These are phyloP conservation scores for Minunthozetes semirufus DNA, from an alignment of 2,888 invertebrate genomes.

Conservation along the genomic window DNA sequence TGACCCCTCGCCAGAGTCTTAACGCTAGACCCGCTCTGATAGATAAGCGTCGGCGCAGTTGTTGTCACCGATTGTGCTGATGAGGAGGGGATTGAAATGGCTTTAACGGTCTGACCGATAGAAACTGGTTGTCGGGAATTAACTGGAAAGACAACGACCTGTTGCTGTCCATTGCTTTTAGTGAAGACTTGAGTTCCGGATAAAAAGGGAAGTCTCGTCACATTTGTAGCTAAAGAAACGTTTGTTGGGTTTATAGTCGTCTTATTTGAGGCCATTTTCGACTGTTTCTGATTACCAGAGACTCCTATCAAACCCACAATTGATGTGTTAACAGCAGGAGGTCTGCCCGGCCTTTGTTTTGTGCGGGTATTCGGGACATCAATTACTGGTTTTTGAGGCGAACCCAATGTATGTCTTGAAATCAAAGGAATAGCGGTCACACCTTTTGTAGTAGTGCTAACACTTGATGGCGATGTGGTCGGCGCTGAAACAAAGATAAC, in stretches of 20 bases:
- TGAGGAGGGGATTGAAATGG: constrained; percentile 10
- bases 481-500: neutral
- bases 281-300: neutral
- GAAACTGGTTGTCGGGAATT: constrained; percentile 19
- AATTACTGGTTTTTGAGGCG: neutral
- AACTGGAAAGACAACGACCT: constrained; percentile 24
- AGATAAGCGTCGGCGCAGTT: constrained; percentile 22
- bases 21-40: constrained; percentile 25
- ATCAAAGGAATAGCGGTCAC: neutral
- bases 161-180: constrained; percentile 44
- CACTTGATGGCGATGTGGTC: neutral
- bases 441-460: neutral
- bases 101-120: constrained; percentile 29
- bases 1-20: neutral
- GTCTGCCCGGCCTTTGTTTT: constrained; percentile 15
- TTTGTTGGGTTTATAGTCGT: neutral
- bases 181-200: constrained; percentile 43
- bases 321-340: neutral
- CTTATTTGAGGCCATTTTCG: neutral
- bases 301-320: constrained; percentile 5
- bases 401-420: neutral
- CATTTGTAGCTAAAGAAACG: neutral
- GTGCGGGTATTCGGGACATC: neutral
- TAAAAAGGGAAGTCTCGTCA: neutral
- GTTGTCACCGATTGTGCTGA: neutral